Evolutionary conservation across 2,797 vertebrate species (phyloP).

Genomic region (Dromococcyx pavoninus): DNA sequence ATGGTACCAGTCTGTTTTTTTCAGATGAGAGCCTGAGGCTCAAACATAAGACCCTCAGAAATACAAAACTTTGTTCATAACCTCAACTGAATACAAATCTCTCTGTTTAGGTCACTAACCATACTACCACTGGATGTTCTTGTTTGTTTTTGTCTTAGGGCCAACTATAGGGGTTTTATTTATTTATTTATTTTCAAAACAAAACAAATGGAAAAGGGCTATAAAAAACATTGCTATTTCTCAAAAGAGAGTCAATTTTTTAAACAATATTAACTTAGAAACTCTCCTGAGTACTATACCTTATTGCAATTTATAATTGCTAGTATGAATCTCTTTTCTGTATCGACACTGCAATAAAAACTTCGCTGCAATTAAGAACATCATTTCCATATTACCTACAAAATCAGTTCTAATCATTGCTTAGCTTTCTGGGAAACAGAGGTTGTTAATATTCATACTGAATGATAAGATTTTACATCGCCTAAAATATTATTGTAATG

Average conservation of each 20-base stretch:
- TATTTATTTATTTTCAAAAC: neutral
- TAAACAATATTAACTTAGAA: neutral
- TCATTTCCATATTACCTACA: neutral
- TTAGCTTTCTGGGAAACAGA: neutral
- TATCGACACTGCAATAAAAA: neutral
- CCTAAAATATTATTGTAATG: constrained; percentile 26
- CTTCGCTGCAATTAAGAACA: neutral
- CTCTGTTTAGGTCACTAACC: neutral
- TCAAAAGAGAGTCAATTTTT: neutral
- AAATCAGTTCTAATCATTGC: constrained; percentile 3
- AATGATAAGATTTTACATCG: neutral
- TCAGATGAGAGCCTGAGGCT: neutral
- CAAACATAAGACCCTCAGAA: neutral
- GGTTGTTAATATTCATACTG: neutral
- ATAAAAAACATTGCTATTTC: neutral
- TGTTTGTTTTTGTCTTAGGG: neutral
- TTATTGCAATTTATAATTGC: neutral
- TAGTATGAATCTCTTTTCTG: neutral
- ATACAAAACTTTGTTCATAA: neutral
- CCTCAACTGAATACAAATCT: neutral
- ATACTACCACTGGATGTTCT: neutral
- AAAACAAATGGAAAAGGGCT: neutral
- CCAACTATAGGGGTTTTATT: neutral
- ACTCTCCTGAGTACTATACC: neutral
- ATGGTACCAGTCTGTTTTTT: neutral